phyloP scores from a whole-genome alignment of 2,888 invertebrate species.

The Alitta virens region DNA sequence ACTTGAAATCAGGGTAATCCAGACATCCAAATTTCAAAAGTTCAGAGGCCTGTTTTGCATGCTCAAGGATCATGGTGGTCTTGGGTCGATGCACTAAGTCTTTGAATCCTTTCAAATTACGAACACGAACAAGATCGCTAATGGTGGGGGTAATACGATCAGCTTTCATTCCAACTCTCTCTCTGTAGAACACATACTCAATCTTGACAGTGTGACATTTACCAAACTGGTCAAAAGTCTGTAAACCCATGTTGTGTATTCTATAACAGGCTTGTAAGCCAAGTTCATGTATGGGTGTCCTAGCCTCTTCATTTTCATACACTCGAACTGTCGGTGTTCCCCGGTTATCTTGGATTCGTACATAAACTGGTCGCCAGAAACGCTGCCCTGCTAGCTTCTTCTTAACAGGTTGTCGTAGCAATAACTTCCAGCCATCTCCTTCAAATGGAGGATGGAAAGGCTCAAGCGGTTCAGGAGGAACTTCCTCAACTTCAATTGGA shows the following conservation, averaged over 20 bases:
- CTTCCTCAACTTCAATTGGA: slow-evolving; percentile 13
- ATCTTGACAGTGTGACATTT: slow-evolving; percentile 98
- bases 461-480: slow-evolving; percentile 76
- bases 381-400: slow-evolving; percentile 60
- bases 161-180: slow-evolving; percentile 74
- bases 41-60: slow-evolving; percentile 91
- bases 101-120: slow-evolving; percentile 34
- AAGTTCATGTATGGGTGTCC: slow-evolving; percentile 91
- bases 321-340: slow-evolving; percentile 71
- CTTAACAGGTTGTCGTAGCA: slow-evolving; percentile 71
- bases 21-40: slow-evolving; percentile 93
- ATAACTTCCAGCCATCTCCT: slow-evolving; percentile 94
- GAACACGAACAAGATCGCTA: slow-evolving; percentile 28
- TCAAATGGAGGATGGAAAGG: slow-evolving; percentile 79
- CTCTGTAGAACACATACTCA: slow-evolving; percentile 97
- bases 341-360: slow-evolving; percentile 79
- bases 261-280: slow-evolving; percentile 79
- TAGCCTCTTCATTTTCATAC: slow-evolving; percentile 77
- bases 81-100: slow-evolving; percentile 55
- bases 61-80: slow-evolving; percentile 71
- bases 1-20: slow-evolving; percentile 83
- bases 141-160: slow-evolving; percentile 50
- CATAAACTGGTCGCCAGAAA: slow-evolving; percentile 96
- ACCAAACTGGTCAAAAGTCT: slow-evolving; percentile 98
- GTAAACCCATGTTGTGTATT: slow-evolving; percentile 72